phyloP scores from a whole-genome alignment of 2,888 invertebrate genomes.

The Masnerella sp. region DNA sequence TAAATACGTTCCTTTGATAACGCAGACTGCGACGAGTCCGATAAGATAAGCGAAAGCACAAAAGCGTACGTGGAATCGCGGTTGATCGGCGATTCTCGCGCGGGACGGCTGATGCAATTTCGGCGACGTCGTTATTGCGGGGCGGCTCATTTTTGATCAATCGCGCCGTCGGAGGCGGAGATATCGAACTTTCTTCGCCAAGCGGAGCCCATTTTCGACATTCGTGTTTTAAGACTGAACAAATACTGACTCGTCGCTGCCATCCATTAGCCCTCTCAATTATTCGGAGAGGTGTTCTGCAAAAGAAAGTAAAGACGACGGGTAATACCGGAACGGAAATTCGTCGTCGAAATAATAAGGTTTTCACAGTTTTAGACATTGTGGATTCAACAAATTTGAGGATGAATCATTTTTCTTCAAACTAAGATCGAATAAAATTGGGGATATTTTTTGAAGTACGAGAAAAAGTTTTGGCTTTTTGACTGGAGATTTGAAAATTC shows the following conservation, averaged over 20 bases:
- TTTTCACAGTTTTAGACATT: conserved; percentile 26
- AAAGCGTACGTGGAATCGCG: conserved; percentile 39
- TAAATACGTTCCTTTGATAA: conserved; percentile 58
- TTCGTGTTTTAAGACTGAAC: conserved; percentile 62
- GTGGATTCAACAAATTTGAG: conserved; percentile 12
- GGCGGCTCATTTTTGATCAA: conserved; percentile 13
- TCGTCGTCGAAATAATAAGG: too few species aligned
- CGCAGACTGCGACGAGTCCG: conserved; percentile 41
- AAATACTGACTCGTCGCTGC: conserved; percentile 60
- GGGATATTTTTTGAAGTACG: too few species aligned
- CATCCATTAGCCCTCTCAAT: conserved; percentile 63
- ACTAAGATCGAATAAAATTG: not conserved
- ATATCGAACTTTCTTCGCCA: conserved; percentile 55
- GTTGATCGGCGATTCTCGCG: too few species aligned
- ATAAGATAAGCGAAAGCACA: conserved; percentile 58
- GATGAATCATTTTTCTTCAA: not conserved
- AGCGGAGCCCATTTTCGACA: conserved; percentile 59
- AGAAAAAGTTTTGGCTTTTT: not conserved
- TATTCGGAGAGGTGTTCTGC: conserved; percentile 62
- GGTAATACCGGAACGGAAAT: conserved; percentile 46
- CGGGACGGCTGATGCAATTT: conserved; percentile 10
- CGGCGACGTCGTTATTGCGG: not conserved
- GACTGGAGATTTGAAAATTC: not conserved
- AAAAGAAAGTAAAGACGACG: conserved; percentile 60
- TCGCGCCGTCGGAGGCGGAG: conserved; percentile 25